These are phyloP conservation scores for Perithous albicinctus DNA, from an alignment of 2,888 invertebrate species.

Conservation along the genomic window DNA sequence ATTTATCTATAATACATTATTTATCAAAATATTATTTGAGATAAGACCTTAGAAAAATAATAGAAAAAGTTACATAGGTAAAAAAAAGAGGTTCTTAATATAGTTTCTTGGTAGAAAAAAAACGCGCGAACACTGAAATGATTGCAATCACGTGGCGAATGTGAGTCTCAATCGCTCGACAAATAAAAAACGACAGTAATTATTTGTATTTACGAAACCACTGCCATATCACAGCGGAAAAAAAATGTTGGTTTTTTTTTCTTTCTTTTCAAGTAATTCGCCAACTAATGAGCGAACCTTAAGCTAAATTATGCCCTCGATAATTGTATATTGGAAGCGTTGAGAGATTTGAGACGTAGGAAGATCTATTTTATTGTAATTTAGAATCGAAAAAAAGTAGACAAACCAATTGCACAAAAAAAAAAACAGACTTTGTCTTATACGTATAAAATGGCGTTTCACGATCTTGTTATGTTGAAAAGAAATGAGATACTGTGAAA, in stretches of 20 bases:
- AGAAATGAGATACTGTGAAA: slow-evolving; percentile 40
- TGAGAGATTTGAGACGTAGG: slow-evolving; percentile 20
- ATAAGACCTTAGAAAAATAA: slow-evolving; percentile 65
- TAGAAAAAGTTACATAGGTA: slow-evolving; percentile 69
- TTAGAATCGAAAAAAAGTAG: slow-evolving; percentile 18
- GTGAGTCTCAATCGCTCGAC: slow-evolving; percentile 39
- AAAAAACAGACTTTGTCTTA: slow-evolving; percentile 29
- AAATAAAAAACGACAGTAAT: slow-evolving; percentile 18
- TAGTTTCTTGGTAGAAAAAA: slow-evolving; percentile 37
- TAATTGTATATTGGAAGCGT: slow-evolving; percentile 50
- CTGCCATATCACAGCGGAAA: slow-evolving; percentile 71
- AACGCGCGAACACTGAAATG: slow-evolving; percentile 50
- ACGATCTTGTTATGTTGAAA: slow-evolving; percentile 31
- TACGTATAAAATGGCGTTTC: slow-evolving; percentile 28
- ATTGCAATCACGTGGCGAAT: slow-evolving; percentile 59
- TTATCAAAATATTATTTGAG: slow-evolving; percentile 35
- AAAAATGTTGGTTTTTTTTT: slow-evolving; percentile 10
- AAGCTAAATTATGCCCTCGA: slow-evolving; percentile 32
- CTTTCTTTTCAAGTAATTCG: background rate
- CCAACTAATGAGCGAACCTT: slow-evolving; percentile 23
- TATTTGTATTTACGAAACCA: slow-evolving; percentile 54
- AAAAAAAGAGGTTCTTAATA: slow-evolving; percentile 70
- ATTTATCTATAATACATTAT: slow-evolving; percentile 48
- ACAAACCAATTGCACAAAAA: slow-evolving; percentile 58
- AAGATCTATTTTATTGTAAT: too few relatives aligned